Base-by-base conservation (phyloP, 2,113 vertebrate genomes). In the Hippocampus mohnikei region DNA sequence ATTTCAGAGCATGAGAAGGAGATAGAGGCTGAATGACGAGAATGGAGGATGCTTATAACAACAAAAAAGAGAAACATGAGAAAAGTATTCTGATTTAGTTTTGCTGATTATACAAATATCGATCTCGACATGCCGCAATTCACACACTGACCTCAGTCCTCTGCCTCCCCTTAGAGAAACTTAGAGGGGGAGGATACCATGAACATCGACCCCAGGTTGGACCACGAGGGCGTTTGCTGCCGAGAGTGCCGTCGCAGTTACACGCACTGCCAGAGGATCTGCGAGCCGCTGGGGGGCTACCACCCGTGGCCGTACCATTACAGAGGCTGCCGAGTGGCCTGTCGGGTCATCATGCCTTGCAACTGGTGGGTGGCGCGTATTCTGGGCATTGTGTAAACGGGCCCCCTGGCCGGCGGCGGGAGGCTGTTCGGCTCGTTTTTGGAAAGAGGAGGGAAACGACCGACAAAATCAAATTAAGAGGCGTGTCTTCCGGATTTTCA, bases 281-380 rank as follows among this genome's bases (percentile, higher is more conserved):
- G 95, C 2, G 95, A 95, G 73, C 95, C 95, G 18, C 93, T 97
- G 58, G 79, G 92, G 48, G 95, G 94, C 64, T 94, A 88, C 81
- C 56, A 93, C 1, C 94, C 94, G 0, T 96, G 94, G 94, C 94
- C 94, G 1, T 96, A 95, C 74, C 91, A 96, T 80, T 95, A 94
- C 80, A 87, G 84, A 18, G 94, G 94, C 15, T 98, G 96, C 37
- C 93, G 94, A 5, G 93, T 92, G 0, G 94, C 88, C 72, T 97
- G 95, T 70, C 87, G 95, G 1, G 82, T 96, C 5, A 91, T 98
- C 87, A 97, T 97, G 96, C 96, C 96, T 20, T 97, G 95, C 84
- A 94, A 91, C 81, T 97, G 96, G 96, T 97, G 96, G 96, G 93
- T 95, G 3, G 96, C 94, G 9, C 95, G 95, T 3, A 96, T 96